Conservation (phyloP, 2,888 invertebrate species). For the Gastracanthus pulcherrimus region DNA sequence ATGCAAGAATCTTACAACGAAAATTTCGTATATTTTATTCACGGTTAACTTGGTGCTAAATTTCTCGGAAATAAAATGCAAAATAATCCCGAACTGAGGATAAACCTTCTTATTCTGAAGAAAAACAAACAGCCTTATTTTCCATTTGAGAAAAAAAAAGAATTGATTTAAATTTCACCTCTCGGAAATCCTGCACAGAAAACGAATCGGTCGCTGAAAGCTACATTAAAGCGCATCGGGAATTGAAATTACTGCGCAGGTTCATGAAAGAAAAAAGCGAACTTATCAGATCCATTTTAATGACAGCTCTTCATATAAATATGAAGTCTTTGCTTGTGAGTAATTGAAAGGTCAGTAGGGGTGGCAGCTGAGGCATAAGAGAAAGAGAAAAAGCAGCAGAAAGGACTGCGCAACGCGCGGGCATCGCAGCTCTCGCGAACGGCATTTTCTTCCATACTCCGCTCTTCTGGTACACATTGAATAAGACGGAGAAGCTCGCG, state of each 20-base stretch:
- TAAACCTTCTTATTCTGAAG: no score
- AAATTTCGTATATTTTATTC: no score
- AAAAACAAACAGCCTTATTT: no score
- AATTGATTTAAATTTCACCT: background rate
- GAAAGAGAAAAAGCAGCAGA: background rate
- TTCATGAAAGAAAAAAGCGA: conserved; percentile 7
- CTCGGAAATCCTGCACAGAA: conserved; percentile 2
- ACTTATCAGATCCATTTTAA: conserved; percentile 52
- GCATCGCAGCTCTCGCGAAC: no score
- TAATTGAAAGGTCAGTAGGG: conserved; percentile 35
- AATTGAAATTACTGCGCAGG: conserved; percentile 29
- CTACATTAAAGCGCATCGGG: background rate
- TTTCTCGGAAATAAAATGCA: no score
- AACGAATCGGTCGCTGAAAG: no score
- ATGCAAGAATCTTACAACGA: no score
- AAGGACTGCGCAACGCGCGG: no score
- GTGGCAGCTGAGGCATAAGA: no score
- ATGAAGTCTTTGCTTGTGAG: conserved; percentile 9
- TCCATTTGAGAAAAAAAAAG: no score
- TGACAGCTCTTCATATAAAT: conserved; percentile 43
- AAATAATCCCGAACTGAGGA: no score
- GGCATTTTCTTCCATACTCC: conserved; percentile 11
- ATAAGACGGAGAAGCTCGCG: conserved; percentile 36
- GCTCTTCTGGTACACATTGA: background rate
- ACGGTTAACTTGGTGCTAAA: no score